Conservation (phyloP, 2,888 invertebrate genomes). For the Chaetogeoica ovagalla region DNA sequence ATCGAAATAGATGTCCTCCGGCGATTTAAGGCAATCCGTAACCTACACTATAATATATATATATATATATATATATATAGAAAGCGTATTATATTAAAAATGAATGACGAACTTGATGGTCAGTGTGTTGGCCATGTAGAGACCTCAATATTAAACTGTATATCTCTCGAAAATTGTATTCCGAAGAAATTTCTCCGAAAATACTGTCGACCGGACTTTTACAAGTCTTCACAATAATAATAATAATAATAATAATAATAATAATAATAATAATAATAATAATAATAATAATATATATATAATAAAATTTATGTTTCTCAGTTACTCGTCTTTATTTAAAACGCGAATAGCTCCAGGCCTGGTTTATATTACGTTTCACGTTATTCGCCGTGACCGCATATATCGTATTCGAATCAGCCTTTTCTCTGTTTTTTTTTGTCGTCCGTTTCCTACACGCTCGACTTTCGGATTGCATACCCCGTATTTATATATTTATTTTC, state of each 20-base stretch:
- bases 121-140: neutral
- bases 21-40: no score
- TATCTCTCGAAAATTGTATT: neutral
- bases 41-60: no score
- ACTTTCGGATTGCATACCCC: neutral
- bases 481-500: neutral
- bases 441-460: neutral
- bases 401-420: neutral
- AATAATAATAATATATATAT: no score
- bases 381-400: neutral
- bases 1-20: no score
- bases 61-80: no score
- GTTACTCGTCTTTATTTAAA: conserved; percentile 37
- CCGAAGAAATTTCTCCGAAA: conserved; percentile 1
- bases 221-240: neutral
- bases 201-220: conserved; percentile 4
- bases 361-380: conserved; percentile 36
- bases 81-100: no score
- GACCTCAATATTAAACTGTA: neutral
- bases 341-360: conserved; percentile 17
- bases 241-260: no score
- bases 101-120: no score
- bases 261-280: no score
- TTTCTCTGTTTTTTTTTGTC: conserved; percentile 10
- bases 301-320: neutral